These are phyloP conservation scores for Atta colombica DNA, from an alignment of 1,140 invertebrate genomes.

Conservation along the genomic window DNA sequence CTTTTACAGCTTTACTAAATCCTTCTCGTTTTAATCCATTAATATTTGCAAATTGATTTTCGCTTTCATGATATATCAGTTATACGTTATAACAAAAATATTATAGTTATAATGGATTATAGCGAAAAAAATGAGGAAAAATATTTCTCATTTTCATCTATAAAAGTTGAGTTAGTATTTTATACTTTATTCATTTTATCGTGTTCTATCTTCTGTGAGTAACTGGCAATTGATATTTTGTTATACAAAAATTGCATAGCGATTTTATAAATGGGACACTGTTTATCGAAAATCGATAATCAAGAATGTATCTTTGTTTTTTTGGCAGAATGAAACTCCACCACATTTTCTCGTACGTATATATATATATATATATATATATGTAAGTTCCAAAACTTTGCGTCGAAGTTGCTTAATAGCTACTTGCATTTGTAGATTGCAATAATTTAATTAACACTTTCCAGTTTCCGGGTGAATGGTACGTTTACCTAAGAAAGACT, in stretches of 20 bases:
- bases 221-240: slow-evolving; percentile 37
- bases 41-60: slow-evolving; percentile 10
- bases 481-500: no score
- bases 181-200: slow-evolving; percentile 53
- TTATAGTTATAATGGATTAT: slow-evolving; percentile 23
- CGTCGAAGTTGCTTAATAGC: no score
- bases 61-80: slow-evolving; percentile 10
- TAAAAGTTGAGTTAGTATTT: slow-evolving; percentile 60
- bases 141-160: not conserved
- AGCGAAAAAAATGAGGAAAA: slow-evolving; percentile 20
- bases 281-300: slow-evolving; percentile 34
- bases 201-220: slow-evolving; percentile 8
- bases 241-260: not conserved
- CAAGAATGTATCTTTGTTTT: not conserved
- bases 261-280: not conserved
- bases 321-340: not conserved
- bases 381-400: no score
- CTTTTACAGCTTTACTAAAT: not conserved
- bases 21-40: not conserved
- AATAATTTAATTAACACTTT: no score
- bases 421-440: no score
- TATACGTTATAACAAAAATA: slow-evolving; percentile 26
- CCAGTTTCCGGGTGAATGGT: no score
- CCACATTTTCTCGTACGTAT: not conserved
- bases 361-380: not conserved